Percentiles rank a stretch among this genome's conserved stretches.
Evolutionary conservation across 2,113 vertebrate species (phyloP).

Genomic region (Regulus satrapa): DNA sequence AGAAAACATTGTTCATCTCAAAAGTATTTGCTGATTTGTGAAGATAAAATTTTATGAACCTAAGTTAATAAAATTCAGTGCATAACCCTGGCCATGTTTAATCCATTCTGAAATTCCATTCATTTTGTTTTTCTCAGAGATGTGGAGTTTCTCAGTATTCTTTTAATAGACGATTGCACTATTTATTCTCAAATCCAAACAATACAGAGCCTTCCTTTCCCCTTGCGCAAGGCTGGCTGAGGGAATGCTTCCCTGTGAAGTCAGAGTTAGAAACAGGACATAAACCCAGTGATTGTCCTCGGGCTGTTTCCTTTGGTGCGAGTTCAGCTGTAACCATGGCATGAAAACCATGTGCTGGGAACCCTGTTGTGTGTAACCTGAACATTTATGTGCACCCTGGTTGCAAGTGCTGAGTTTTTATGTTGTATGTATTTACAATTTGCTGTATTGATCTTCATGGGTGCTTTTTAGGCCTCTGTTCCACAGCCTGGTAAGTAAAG

Average conservation of each 20-base stretch:
- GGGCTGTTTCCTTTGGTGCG: background rate
- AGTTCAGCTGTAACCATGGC: background rate
- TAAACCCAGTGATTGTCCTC: background rate
- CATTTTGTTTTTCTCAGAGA: background rate
- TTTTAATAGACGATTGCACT: background rate
- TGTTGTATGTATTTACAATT: background rate
- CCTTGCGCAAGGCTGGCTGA: background rate
- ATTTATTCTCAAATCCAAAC: background rate
- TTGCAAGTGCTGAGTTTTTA: background rate
- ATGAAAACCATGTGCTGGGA: background rate
- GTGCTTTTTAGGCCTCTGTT: background rate
- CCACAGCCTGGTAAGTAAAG: background rate
- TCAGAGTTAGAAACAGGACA: background rate
- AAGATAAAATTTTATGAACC: background rate
- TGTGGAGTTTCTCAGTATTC: background rate
- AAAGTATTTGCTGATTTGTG: background rate
- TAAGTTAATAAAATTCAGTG: background rate
- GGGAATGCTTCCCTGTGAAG: background rate
- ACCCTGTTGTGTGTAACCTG: background rate
- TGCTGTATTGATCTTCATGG: background rate
- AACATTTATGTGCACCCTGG: background rate
- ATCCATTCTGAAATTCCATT: background rate
- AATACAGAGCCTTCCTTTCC: background rate
- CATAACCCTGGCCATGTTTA: background rate
- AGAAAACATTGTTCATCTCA: background rate